Evolutionary conservation across 2,888 invertebrate species (phyloP).

Genomic region (Hyposoter dolosus): DNA sequence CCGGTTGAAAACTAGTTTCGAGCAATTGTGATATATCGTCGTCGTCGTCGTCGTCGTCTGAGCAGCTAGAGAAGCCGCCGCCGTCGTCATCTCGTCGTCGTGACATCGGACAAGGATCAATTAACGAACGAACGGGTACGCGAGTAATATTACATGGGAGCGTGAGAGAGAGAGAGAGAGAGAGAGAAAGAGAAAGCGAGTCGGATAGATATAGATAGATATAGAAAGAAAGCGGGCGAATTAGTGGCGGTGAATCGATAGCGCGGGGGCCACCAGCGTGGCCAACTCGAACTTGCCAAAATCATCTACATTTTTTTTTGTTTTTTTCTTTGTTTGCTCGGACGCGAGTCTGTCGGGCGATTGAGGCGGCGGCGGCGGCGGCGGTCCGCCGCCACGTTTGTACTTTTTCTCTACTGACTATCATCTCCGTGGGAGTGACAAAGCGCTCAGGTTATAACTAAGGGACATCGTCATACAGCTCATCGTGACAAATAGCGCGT

Average conservation of each 20-base stretch:
- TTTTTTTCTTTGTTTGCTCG: conserved; percentile 22
- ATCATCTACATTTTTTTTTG: conserved; percentile 46
- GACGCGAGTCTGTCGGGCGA: conserved; percentile 36
- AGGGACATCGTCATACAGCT: conserved; percentile 7
- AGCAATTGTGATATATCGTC: neutral
- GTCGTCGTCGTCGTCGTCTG: neutral
- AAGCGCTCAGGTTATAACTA: conserved; percentile 64
- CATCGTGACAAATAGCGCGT: conserved; percentile 50
- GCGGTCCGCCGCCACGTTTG: conserved; percentile 56
- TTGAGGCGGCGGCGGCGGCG: conserved; percentile 29
- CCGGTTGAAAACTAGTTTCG: conserved; percentile 6
- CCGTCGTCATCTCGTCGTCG: conserved; percentile 61
- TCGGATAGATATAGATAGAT: conserved; percentile 65
- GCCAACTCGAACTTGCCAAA: conserved; percentile 75
- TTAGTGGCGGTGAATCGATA: conserved; percentile 76
- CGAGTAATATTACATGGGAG: conserved; percentile 35
- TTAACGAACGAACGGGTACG: conserved; percentile 36
- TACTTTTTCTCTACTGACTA: conserved; percentile 23
- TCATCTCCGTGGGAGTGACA: conserved; percentile 36
- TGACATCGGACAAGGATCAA: conserved; percentile 68
- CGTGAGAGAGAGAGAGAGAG: conserved; percentile 59
- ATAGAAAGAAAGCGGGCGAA: conserved; percentile 69
- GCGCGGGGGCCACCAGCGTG: conserved; percentile 75
- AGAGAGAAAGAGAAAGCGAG: conserved; percentile 60
- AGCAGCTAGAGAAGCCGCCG: neutral